These are phyloP conservation scores for Perizoma flavofasciatum DNA, from an alignment of 2,888 invertebrate species.

Conservation along the genomic window DNA sequence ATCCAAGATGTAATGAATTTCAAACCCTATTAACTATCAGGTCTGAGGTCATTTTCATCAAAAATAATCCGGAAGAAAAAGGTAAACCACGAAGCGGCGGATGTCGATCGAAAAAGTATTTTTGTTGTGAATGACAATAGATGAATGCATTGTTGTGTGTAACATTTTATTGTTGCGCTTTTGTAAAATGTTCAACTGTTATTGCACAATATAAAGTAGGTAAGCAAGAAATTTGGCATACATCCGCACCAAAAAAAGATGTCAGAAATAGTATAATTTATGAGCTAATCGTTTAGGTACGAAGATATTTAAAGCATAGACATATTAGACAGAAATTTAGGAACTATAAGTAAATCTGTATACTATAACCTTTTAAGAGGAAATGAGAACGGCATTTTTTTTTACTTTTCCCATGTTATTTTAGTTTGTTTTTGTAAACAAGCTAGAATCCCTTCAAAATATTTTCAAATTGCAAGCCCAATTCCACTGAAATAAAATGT, in stretches of 20 bases:
- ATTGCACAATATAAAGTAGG: conserved; percentile 24
- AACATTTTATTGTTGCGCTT: conserved; percentile 32
- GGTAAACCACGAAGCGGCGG: conserved; percentile 49
- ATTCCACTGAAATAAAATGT: too few relatives aligned
- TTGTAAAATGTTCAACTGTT: conserved; percentile 26
- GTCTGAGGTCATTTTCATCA: conserved; percentile 22
- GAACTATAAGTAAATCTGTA: too few relatives aligned
- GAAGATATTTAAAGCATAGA: too few relatives aligned
- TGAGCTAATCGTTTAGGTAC: too few relatives aligned
- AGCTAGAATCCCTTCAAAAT: too few relatives aligned
- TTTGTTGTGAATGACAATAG: conserved; percentile 34
- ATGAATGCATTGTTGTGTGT: conserved; percentile 30
- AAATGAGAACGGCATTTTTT: too few relatives aligned
- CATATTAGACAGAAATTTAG: too few relatives aligned
- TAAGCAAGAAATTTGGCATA: conserved; percentile 6
- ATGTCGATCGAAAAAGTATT: conserved; percentile 49
- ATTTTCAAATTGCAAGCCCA: too few relatives aligned
- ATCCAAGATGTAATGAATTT: conserved; percentile 25
- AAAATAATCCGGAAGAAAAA: conserved; percentile 48
- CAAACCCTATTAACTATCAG: conserved; percentile 37
- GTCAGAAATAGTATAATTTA: too few relatives aligned
- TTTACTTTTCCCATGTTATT: too few relatives aligned
- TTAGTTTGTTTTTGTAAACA: too few relatives aligned
- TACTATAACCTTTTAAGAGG: too few relatives aligned
- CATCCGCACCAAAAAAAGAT: background rate